phyloP scores from a whole-genome alignment of 2,888 invertebrate species.

The Timema podura region DNA sequence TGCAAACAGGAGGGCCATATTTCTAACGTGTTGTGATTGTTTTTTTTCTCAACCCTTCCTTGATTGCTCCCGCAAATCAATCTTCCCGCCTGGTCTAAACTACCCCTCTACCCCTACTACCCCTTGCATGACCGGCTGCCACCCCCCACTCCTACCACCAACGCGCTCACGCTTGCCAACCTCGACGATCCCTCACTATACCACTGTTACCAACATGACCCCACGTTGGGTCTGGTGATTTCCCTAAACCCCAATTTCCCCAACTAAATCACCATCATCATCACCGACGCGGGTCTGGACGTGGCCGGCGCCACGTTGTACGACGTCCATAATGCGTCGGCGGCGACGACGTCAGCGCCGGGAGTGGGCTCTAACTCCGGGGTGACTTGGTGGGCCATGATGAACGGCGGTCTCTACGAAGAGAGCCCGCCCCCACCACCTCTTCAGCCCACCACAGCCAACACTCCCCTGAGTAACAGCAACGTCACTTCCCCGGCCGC shows the following conservation, averaged over 20 bases:
- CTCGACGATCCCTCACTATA: slow-evolving; percentile 3
- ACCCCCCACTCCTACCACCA: slow-evolving; percentile 10
- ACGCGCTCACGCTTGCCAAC: slow-evolving; percentile 15
- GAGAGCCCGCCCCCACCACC: slow-evolving; percentile 56
- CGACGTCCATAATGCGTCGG: slow-evolving; percentile 27
- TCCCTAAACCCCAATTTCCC: too few relatives aligned
- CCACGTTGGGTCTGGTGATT: not conserved
- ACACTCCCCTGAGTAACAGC: slow-evolving; percentile 24
- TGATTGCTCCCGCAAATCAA: not conserved
- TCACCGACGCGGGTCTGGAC: slow-evolving; percentile 26
- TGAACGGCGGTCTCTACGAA: slow-evolving; percentile 77
- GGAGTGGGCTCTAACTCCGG: slow-evolving; percentile 79
- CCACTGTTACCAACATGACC: slow-evolving; percentile 13
- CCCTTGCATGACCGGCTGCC: not conserved
- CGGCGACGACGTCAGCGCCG: slow-evolving; percentile 65
- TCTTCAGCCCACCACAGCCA: slow-evolving; percentile 29
- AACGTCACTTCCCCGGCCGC: slow-evolving; percentile 29
- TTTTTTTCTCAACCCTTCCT: slow-evolving; percentile 1
- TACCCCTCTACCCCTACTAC: not conserved
- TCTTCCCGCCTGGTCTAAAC: too few relatives aligned
- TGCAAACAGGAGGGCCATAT: not conserved
- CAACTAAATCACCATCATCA: slow-evolving; percentile 26
- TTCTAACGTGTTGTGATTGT: slow-evolving; percentile 11
- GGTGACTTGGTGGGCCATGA: slow-evolving; percentile 81
- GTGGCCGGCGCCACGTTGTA: slow-evolving; percentile 28